Conservation (phyloP, 2,888 invertebrate species). For the Rotaria magnacalcarata region DNA sequence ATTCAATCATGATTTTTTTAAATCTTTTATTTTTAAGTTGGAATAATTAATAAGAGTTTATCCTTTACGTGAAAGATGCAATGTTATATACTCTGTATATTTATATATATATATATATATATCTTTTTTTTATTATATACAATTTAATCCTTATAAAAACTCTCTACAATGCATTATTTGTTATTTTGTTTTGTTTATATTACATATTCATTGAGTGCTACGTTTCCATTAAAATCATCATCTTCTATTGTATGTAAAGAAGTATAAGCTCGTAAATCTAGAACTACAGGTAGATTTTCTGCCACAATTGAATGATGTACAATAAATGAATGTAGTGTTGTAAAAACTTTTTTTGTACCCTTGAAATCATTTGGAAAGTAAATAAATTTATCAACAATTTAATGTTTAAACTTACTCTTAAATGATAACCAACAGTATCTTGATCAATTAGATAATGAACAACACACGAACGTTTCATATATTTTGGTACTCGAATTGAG, state of each 20-base stretch:
- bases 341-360: background rate
- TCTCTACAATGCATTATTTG: background rate
- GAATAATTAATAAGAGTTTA: too few species aligned
- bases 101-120: too few species aligned
- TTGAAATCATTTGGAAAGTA: background rate
- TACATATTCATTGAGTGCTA: background rate
- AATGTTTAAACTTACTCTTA: background rate
- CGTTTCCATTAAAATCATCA: background rate
- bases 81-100: too few species aligned
- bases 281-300: conserved; percentile 3
- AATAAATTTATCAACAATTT: background rate
- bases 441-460: conserved; percentile 39
- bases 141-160: background rate
- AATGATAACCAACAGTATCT: background rate
- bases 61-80: too few species aligned
- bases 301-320: conserved; percentile 28
- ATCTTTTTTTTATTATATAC: too few species aligned
- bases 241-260: background rate
- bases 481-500: conserved; percentile 43
- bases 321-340: conserved; percentile 20
- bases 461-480: conserved; percentile 32
- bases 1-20: too few species aligned
- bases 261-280: conserved; percentile 2
- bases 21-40: too few species aligned
- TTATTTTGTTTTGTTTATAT: background rate